Conservation (phyloP, 2,113 vertebrate genomes). For the Cervus canadensis region DNA sequence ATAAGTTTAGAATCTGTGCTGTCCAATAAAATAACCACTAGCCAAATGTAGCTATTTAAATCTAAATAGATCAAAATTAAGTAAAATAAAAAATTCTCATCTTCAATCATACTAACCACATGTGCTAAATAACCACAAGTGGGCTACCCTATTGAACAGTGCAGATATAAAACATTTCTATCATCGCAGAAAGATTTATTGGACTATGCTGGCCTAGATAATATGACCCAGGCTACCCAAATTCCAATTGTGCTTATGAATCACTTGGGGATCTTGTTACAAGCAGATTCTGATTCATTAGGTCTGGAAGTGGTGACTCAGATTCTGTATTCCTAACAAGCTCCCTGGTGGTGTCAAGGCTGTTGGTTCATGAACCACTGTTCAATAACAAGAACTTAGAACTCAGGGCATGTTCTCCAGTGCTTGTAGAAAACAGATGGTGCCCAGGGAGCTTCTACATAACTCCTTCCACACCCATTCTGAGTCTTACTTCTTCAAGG, state of each 20-base stretch:
- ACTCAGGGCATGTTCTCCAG: neutral
- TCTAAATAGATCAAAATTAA: neutral
- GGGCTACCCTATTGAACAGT: too few species aligned
- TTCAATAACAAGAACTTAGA: neutral
- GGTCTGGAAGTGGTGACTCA: neutral
- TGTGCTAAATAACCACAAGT: neutral
- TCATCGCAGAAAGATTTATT: neutral
- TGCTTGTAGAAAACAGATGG: neutral
- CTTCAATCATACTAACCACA: neutral
- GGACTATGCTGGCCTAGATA: too few species aligned
- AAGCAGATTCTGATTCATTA: neutral
- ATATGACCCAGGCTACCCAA: neutral
- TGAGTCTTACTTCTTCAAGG: neutral
- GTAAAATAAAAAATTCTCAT: neutral
- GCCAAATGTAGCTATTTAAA: neutral
- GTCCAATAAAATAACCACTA: neutral
- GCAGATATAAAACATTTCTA: neutral
- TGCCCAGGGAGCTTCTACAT: neutral
- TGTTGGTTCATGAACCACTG: neutral
- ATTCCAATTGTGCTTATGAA: neutral
- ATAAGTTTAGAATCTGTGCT: neutral
- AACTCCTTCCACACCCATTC: neutral
- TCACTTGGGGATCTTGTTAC: neutral
- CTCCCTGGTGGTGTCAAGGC: neutral
- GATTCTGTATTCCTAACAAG: neutral